Evolutionary conservation across 1,140 invertebrate genomes (phyloP).

Genomic region (Lerema accius): DNA sequence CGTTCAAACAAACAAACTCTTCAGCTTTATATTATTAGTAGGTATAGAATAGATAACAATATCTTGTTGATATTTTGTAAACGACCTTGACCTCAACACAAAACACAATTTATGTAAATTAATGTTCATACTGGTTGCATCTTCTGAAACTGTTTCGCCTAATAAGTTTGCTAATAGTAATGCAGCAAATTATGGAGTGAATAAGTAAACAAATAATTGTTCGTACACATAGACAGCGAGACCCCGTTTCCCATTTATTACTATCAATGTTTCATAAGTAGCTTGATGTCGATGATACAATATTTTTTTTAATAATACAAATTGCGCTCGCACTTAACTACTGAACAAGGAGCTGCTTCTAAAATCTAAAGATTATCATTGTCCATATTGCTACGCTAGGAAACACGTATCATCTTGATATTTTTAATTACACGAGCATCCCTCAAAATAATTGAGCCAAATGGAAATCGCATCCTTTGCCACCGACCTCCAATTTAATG

Average conservation of each 20-base stretch:
- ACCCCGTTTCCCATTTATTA: too few relatives aligned
- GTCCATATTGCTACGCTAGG: slow-evolving; percentile 1
- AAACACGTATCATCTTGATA: slow-evolving; percentile 25
- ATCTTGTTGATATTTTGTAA: slow-evolving; percentile 2
- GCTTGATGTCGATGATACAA: too few relatives aligned
- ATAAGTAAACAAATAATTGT: too few relatives aligned
- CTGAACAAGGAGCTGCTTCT: too few relatives aligned
- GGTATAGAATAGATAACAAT: background rate
- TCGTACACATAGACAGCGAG: too few relatives aligned
- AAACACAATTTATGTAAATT: slow-evolving; percentile 34
- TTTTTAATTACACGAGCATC: slow-evolving; percentile 44
- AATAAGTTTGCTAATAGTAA: slow-evolving; percentile 15
- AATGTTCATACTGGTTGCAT: slow-evolving; percentile 16
- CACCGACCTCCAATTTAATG: slow-evolving; percentile 68
- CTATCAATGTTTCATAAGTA: too few relatives aligned
- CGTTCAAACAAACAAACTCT: too few relatives aligned
- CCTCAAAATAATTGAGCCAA: slow-evolving; percentile 52
- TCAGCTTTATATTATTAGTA: too few relatives aligned
- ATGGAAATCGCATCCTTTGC: slow-evolving; percentile 68
- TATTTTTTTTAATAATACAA: too few relatives aligned
- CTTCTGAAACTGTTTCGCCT: slow-evolving; percentile 10
- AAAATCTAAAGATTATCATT: slow-evolving; percentile 3
- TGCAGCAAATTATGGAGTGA: background rate
- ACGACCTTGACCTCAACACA: slow-evolving; percentile 38
- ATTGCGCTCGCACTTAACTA: too few relatives aligned